These are phyloP conservation scores for Platysternon megacephalum DNA, from an alignment of 2,113 vertebrate species.

Conservation along the genomic window DNA sequence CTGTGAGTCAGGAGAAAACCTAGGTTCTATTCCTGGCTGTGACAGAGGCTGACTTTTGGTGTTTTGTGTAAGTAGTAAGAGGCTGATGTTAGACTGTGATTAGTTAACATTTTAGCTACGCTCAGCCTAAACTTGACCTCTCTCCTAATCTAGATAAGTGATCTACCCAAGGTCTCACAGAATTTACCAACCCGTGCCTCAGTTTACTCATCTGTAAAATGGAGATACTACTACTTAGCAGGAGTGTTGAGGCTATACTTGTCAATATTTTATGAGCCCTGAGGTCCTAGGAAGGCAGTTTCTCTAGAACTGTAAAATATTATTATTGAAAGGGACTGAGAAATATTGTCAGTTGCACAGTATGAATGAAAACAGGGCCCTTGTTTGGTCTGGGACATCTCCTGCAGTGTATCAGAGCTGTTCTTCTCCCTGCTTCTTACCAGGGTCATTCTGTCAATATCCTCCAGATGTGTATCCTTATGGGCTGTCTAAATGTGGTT, in stretches of 20 bases:
- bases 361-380: background rate
- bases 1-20: background rate
- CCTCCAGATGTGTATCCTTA: slow-evolving; percentile 64
- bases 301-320: background rate
- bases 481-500: slow-evolving; percentile 32
- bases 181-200: background rate
- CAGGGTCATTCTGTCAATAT: slow-evolving; percentile 48
- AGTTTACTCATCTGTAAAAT: background rate
- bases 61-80: background rate
- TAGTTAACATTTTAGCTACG: background rate
- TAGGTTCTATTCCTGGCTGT: background rate
- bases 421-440: background rate
- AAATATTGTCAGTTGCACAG: background rate
- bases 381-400: background rate
- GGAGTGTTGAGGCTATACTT: background rate
- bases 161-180: no score
- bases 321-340: background rate
- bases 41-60: background rate
- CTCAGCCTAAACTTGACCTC: background rate
- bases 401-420: background rate
- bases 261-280: background rate
- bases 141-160: background rate
- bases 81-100: background rate
- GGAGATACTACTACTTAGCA: background rate
- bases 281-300: fast-evolving